A percentile compares a stretch with the other conserved stretches of the same genome.
phyloP scores from a whole-genome alignment of 2,113 vertebrate genomes.

The Antechinus flavipes region DNA sequence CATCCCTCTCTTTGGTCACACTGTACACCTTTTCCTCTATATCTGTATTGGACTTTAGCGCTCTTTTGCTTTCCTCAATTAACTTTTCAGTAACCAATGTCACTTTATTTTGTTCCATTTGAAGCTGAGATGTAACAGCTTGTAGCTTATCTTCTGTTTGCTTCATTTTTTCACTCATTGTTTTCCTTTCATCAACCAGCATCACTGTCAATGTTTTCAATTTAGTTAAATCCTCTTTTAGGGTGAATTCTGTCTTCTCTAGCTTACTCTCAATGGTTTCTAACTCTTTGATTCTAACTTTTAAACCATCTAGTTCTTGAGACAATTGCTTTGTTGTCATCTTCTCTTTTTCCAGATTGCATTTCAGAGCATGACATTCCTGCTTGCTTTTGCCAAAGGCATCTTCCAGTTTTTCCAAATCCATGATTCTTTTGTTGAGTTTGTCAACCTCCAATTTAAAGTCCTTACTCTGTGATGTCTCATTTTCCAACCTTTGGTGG shows the following conservation, averaged over 20 bases:
- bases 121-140: conserved; percentile 91
- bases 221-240: conserved; percentile 97
- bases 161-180: conserved; percentile 94
- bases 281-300: conserved; percentile 92
- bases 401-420: conserved; percentile 96
- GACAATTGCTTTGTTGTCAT: conserved; percentile 91
- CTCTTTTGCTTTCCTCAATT: conserved; percentile 96
- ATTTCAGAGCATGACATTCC: conserved; percentile 93
- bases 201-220: conserved; percentile 97
- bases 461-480: conserved; percentile 90
- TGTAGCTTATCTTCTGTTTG: conserved; percentile 96
- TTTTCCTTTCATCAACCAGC: conserved; percentile 96
- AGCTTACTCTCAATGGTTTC: conserved; percentile 92
- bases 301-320: conserved; percentile 93
- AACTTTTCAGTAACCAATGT: conserved; percentile 95
- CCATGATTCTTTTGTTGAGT: conserved; percentile 94
- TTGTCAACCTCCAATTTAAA: conserved; percentile 95
- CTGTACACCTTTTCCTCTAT: conserved; percentile 94
- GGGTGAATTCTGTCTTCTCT: conserved; percentile 92
- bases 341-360: conserved; percentile 94
- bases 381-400: conserved; percentile 96
- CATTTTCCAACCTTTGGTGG: conserved; percentile 94
- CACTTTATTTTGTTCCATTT: conserved; percentile 95
- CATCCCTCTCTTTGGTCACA: conserved; percentile 93
- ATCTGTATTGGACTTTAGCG: conserved; percentile 94